Evolutionary conservation across 2,113 vertebrate genomes (phyloP).

Genomic region (Hippocampus abdominalis): DNA sequence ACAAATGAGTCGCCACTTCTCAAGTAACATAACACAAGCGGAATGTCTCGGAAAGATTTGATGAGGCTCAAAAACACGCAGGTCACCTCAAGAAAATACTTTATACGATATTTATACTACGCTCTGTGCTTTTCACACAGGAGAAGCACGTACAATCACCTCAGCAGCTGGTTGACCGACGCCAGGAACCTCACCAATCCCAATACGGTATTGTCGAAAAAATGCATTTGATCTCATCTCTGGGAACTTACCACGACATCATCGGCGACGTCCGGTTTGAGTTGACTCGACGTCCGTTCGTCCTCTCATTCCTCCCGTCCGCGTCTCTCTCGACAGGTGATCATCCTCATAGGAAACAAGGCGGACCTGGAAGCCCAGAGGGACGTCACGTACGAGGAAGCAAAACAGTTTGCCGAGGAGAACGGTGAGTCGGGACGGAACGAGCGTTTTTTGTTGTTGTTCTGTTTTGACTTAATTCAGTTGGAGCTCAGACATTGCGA

Average conservation of each 20-base stretch:
- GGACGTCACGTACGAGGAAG: conserved; percentile 97
- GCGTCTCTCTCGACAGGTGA: conserved; percentile 76
- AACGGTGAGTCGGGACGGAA: conserved; percentile 75
- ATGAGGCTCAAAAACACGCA: neutral
- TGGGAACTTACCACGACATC: no score
- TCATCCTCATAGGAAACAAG: conserved; percentile 99
- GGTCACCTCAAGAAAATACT: no score
- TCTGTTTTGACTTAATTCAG: no score
- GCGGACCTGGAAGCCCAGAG: conserved; percentile 97
- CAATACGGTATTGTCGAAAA: conserved; percentile 86
- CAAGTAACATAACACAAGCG: no score
- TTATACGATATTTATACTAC: no score
- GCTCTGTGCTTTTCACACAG: conserved; percentile 60
- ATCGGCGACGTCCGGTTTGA: no score
- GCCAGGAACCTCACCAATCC: conserved; percentile 99
- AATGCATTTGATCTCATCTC: neutral
- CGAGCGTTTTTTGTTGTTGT: no score
- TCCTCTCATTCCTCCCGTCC: no score
- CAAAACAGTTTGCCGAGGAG: conserved; percentile 98
- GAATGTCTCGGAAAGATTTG: neutral
- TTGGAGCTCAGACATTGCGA: no score
- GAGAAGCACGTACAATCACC: conserved; percentile 98
- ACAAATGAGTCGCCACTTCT: no score
- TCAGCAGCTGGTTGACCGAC: conserved; percentile 99
- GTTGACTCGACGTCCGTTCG: no score